phyloP scores from a whole-genome alignment of 2,888 invertebrate species.

The Nineta flava region DNA sequence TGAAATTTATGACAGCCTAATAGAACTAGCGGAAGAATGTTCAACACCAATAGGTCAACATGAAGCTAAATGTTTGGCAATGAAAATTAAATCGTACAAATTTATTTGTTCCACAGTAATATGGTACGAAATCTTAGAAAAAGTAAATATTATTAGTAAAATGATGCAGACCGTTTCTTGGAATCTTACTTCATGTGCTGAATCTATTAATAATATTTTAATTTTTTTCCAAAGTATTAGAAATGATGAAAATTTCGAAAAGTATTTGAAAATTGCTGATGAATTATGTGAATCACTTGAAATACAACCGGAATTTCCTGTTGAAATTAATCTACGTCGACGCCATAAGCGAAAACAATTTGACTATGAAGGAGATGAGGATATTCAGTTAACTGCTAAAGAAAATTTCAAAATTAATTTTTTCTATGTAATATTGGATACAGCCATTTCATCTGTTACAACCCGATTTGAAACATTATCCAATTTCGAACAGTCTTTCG shows the following conservation, averaged over 20 bases:
- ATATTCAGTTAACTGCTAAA: too few relatives aligned
- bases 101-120: too few relatives aligned
- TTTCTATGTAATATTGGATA: background rate
- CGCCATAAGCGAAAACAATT: background rate
- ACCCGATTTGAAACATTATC: too few relatives aligned
- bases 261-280: background rate
- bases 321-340: background rate
- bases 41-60: too few relatives aligned
- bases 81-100: too few relatives aligned
- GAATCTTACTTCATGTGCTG: background rate
- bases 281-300: background rate
- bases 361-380: too few relatives aligned
- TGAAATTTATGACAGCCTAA: slow-evolving; percentile 11
- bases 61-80: too few relatives aligned
- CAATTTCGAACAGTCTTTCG: too few relatives aligned
- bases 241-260: background rate
- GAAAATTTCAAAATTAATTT: background rate
- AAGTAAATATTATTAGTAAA: too few relatives aligned
- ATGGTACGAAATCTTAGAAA: too few relatives aligned
- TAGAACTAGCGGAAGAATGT: too few relatives aligned
- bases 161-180: too few relatives aligned
- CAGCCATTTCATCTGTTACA: background rate
- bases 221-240: background rate
- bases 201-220: background rate
- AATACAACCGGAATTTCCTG: background rate